phyloP scores from a whole-genome alignment of 2,888 invertebrate genomes.

The Aspidiotus destructor region DNA sequence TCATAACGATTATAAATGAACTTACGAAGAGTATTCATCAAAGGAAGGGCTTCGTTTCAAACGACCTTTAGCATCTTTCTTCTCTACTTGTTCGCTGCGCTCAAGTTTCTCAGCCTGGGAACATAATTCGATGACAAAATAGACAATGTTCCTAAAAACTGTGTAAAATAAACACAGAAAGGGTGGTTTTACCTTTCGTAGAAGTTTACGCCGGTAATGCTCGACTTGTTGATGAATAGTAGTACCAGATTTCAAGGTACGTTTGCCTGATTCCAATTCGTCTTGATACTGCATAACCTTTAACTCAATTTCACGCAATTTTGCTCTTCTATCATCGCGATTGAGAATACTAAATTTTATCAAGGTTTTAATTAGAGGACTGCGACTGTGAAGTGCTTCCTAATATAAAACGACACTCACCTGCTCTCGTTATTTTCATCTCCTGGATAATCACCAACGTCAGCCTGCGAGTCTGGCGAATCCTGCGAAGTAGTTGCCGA shows the following conservation, averaged over 20 bases:
- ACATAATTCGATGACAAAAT: neutral
- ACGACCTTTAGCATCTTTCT: slow-evolving; percentile 41
- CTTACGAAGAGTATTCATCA: slow-evolving; percentile 28
- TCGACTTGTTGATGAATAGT: slow-evolving; percentile 73
- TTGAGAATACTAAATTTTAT: slow-evolving; percentile 13
- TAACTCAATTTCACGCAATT: slow-evolving; percentile 84
- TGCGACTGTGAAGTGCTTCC: too few species aligned
- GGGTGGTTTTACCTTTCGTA: slow-evolving; percentile 57
- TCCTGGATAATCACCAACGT: slow-evolving; percentile 22
- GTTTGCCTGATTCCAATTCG: slow-evolving; percentile 79
- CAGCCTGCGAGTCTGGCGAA: slow-evolving; percentile 24
- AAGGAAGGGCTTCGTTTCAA: slow-evolving; percentile 41
- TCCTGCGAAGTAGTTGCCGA: slow-evolving; percentile 21
- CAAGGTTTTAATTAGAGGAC: neutral
- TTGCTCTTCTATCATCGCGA: slow-evolving; percentile 49
- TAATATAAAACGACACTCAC: neutral
- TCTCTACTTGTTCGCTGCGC: slow-evolving; percentile 38
- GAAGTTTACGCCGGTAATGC: slow-evolving; percentile 78
- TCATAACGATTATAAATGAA: neutral
- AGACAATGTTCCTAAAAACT: neutral
- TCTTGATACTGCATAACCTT: slow-evolving; percentile 93
- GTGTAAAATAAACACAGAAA: neutral
- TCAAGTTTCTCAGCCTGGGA: slow-evolving; percentile 37
- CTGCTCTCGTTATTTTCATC: slow-evolving; percentile 19
- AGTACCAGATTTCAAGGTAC: slow-evolving; percentile 62